These are phyloP conservation scores for Tetraneura akinire DNA, from an alignment of 1,140 invertebrate genomes.

Conservation along the genomic window DNA sequence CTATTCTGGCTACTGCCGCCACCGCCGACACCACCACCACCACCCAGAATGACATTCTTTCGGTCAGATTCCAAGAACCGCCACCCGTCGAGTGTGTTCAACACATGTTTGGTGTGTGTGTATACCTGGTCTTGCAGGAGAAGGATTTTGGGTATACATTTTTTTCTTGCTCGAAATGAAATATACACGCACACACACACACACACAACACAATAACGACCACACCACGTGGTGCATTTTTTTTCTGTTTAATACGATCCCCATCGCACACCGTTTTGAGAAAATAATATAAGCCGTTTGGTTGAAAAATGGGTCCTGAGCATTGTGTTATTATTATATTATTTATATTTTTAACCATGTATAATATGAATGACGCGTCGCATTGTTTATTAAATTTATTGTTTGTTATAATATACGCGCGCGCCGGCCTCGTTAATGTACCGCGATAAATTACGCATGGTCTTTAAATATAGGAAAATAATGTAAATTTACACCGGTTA, in stretches of 20 bases:
- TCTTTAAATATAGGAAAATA: slow-evolving; percentile 43
- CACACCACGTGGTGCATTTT: slow-evolving; percentile 39
- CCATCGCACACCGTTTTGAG: too few relatives aligned
- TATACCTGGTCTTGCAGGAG: slow-evolving; percentile 24
- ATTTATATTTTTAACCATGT: background rate
- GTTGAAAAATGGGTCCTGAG: background rate
- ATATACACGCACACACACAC: slow-evolving; percentile 14
- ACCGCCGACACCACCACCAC: background rate
- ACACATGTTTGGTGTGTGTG: slow-evolving; percentile 36
- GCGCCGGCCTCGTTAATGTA: slow-evolving; percentile 41
- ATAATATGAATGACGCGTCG: slow-evolving; percentile 22
- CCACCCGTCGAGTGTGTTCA: slow-evolving; percentile 51
- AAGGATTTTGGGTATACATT: slow-evolving; percentile 33
- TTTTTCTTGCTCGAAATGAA: slow-evolving; percentile 38
- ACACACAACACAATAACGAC: background rate
- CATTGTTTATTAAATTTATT: slow-evolving; percentile 47
- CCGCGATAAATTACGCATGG: slow-evolving; percentile 33
- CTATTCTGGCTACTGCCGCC: background rate
- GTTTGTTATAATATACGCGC: slow-evolving; percentile 6
- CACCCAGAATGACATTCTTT: slow-evolving; percentile 51
- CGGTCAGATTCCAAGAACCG: slow-evolving; percentile 49
- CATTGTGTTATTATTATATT: slow-evolving; percentile 26
- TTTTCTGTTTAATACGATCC: background rate
- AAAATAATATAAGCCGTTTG: background rate
- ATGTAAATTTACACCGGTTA: slow-evolving; percentile 50